Evolutionary conservation across 2,888 invertebrate species (phyloP), one percentile per base, ranked within the genome.

Genomic region (Phragmatobia fuliginosa): DNA sequence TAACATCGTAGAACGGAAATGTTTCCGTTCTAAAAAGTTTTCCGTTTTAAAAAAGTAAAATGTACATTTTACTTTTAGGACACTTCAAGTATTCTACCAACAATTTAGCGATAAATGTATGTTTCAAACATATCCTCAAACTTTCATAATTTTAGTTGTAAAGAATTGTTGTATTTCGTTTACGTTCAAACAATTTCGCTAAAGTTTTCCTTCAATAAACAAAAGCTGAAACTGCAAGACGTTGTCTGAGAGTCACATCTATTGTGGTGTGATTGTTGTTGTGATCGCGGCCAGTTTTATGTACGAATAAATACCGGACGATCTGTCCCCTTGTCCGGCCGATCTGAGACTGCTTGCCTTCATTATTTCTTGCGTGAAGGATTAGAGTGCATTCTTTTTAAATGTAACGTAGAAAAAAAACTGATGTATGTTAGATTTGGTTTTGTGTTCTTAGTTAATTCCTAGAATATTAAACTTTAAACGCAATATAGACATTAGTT

Each of bases 281-380:
- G 75, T 83, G 85, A 88, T 88, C 85, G 82, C 77, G 83, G 83
- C 84, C 87, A 81, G 82, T 83, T 92, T 92, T 92, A 92, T 91
- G 91, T 89, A 87, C 85, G 85, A 88, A 91, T 93, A 92, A 94
- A 93, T 92, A 91, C 87, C 83, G 85, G 82, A 77, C 88, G 90
- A 90, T 89, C 90, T 91, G 92, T 91, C 88, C 87, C 77, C 85
- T 79, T 86, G 89, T 87, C 80, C 80, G 71, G 74, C 74, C 72
- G 81, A 82, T 82, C 83, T 82, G 89, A 85, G 84, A 88, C 90
- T 84, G 84, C 81, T 84, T 84, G 80, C 82, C 79, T 83, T 82
- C 71, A 76, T 80, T 84, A 87, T 69, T 77, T 18, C 33, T n/a
- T 28, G 73, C 78, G 58, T 86, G 84, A 66, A 61, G 21, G 70